These are phyloP conservation scores for Rhizomys pruinosus DNA, from an alignment of 2,113 vertebrate genomes.

Conservation along the genomic window DNA sequence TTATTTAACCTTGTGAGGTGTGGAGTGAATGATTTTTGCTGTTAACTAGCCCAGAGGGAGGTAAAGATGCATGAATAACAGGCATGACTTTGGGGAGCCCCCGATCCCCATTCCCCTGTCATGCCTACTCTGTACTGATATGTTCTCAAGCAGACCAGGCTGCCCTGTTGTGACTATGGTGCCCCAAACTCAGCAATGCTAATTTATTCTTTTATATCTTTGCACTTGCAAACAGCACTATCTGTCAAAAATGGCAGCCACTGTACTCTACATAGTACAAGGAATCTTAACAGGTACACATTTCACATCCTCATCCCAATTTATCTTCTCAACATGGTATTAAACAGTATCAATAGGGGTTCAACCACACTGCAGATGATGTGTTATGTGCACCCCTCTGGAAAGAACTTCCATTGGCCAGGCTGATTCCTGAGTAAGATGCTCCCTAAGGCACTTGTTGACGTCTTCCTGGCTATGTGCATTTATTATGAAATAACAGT, in stretches of 20 bases:
- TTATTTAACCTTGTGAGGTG: conserved; percentile 13
- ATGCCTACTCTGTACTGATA: not conserved
- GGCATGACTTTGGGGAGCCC: not conserved
- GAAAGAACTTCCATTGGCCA: not conserved
- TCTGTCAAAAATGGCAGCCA: conserved; percentile 22
- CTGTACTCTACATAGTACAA: conserved; percentile 11
- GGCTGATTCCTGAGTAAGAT: not conserved
- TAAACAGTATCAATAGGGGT: not conserved
- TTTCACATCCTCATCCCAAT: not conserved
- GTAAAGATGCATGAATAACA: not conserved
- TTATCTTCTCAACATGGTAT: not conserved
- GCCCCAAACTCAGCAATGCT: not conserved
- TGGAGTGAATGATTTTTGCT: not conserved
- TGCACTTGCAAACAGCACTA: not conserved
- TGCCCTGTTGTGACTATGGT: not conserved
- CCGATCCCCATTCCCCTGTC: accelerated
- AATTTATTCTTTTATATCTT: conserved; percentile 30
- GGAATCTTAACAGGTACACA: not conserved
- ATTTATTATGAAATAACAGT: conserved; percentile 60
- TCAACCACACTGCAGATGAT: not conserved
- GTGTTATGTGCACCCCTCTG: not conserved
- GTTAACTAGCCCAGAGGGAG: not conserved
- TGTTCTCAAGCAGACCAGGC: not conserved
- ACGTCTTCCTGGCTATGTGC: conserved; percentile 45
- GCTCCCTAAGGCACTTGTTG: conserved; percentile 56